Percentiles rank a stretch among this genome's conserved stretches.
Conservation (phyloP, 1,140 invertebrate genomes). For the Cotesia chilonis region DNA sequence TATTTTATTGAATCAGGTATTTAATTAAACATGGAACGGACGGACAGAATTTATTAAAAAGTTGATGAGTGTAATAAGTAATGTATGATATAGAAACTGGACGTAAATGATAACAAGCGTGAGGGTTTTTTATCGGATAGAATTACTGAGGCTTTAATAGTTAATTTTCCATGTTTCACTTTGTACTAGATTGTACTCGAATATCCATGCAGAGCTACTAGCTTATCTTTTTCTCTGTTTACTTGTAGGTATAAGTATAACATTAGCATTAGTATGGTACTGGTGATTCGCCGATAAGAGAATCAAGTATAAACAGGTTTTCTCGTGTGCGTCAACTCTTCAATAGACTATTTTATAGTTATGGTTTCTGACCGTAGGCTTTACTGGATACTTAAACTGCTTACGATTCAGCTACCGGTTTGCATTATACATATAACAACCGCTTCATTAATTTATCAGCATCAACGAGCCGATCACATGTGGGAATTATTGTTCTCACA, state of each 20-base stretch:
- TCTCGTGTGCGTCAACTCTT: constrained; percentile 1
- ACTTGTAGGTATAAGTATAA: too few species aligned
- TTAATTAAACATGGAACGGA: neutral
- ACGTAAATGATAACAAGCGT: constrained; percentile 31
- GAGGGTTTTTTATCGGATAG: constrained; percentile 30
- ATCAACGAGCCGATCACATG: neutral
- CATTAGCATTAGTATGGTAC: neutral
- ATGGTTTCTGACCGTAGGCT: constrained; percentile 3
- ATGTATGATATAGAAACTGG: neutral
- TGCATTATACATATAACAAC: neutral
- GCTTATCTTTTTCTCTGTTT: too few species aligned
- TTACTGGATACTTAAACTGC: neutral
- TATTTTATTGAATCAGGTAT: constrained; percentile 8
- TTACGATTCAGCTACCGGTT: constrained; percentile 17
- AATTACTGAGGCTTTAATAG: constrained; percentile 2
- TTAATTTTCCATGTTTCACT: constrained; percentile 10
- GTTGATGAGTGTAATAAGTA: neutral
- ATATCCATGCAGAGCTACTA: neutral
- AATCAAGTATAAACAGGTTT: constrained; percentile 9
- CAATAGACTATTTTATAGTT: neutral
- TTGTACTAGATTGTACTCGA: constrained; percentile 15
- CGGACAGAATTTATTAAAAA: constrained; percentile 32
- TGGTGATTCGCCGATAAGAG: neutral
- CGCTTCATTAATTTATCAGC: constrained; percentile 29
- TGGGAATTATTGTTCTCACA: constrained; percentile 16